These are phyloP conservation scores for Lytechinus variegatus DNA, from an alignment of 35 echinoderm and acorn worm genomes.

Conservation along the genomic window DNA sequence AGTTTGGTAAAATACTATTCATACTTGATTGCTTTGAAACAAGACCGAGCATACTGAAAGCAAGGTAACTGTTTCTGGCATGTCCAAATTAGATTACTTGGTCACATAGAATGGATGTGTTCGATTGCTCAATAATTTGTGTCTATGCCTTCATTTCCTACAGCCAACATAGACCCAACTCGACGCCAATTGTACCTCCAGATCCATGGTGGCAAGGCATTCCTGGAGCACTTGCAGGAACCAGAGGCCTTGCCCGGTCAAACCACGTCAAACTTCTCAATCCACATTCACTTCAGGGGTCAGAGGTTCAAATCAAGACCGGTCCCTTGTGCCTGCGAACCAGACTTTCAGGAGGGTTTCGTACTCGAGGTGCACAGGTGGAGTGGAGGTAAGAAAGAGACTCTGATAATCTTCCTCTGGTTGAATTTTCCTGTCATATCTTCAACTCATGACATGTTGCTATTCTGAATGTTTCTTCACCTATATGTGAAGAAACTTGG, in stretches of 20 bases:
- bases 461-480: too few relatives aligned
- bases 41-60: too few relatives aligned
- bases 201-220: constrained; percentile 87
- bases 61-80: too few relatives aligned
- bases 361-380: constrained; percentile 85
- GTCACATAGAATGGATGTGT: too few relatives aligned
- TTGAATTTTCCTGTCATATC: neutral
- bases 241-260: constrained; percentile 90
- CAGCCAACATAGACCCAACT: constrained; percentile 95
- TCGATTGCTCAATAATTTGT: too few relatives aligned
- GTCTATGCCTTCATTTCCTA: neutral
- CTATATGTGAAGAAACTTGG: too few relatives aligned
- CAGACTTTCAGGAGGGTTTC: constrained; percentile 95
- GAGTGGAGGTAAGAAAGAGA: constrained; percentile 76
- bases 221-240: constrained; percentile 96
- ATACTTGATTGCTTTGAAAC: too few relatives aligned
- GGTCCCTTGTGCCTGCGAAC: constrained; percentile 94
- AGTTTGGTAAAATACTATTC: too few relatives aligned
- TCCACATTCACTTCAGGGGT: constrained; percentile 90
- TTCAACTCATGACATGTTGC: too few relatives aligned
- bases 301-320: constrained; percentile 91
- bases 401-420: neutral
- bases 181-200: constrained; percentile 94
- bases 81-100: too few relatives aligned
- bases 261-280: constrained; percentile 71